A percentile compares a stretch with the other conserved stretches of the same genome.
Conservation (phyloP, 2,113 vertebrate genomes). For the Potamarius usumacintae region DNA sequence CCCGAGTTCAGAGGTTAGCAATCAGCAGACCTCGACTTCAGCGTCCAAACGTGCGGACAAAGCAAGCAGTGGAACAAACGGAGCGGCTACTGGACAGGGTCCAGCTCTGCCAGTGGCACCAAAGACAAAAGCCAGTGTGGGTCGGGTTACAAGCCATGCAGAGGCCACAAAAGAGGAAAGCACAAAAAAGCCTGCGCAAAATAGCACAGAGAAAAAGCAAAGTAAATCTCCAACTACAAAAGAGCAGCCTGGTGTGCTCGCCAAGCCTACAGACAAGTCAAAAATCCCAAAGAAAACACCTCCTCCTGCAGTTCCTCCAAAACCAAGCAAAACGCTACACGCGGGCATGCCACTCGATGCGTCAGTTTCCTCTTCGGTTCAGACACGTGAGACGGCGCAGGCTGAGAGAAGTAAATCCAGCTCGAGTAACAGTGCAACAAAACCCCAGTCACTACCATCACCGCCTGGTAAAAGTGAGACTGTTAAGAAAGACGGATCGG, state of each 20-base stretch:
- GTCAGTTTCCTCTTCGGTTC: neutral
- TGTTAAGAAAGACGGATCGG: neutral
- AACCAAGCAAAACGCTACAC: slow-evolving; percentile 57
- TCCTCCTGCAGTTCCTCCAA: slow-evolving; percentile 57
- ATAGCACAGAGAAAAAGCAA: slow-evolving; percentile 46
- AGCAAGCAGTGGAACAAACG: slow-evolving; percentile 46
- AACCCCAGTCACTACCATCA: slow-evolving; percentile 2
- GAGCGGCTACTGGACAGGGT: slow-evolving; percentile 48
- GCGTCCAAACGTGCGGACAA: slow-evolving; percentile 51
- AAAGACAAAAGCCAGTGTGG: slow-evolving; percentile 57
- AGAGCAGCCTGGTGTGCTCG: slow-evolving; percentile 49
- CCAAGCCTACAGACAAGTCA: slow-evolving; percentile 54
- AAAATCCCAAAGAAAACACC: slow-evolving; percentile 68
- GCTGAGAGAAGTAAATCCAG: slow-evolving; percentile 33
- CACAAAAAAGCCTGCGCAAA: slow-evolving; percentile 46
- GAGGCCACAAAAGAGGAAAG: slow-evolving; percentile 55
- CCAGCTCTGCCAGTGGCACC: slow-evolving; percentile 51
- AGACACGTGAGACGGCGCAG: slow-evolving; percentile 16
- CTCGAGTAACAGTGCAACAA: slow-evolving; percentile 17
- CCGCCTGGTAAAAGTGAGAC: slow-evolving; percentile 21
- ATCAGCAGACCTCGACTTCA: slow-evolving; percentile 24
- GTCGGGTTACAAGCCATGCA: slow-evolving; percentile 55
- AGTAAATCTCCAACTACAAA: slow-evolving; percentile 57
- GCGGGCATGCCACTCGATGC: neutral
- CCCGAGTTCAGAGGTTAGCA: slow-evolving; percentile 28